Evolutionary conservation across 2,888 invertebrate species (phyloP).

Genomic region (Ochropleura leucogaster): DNA sequence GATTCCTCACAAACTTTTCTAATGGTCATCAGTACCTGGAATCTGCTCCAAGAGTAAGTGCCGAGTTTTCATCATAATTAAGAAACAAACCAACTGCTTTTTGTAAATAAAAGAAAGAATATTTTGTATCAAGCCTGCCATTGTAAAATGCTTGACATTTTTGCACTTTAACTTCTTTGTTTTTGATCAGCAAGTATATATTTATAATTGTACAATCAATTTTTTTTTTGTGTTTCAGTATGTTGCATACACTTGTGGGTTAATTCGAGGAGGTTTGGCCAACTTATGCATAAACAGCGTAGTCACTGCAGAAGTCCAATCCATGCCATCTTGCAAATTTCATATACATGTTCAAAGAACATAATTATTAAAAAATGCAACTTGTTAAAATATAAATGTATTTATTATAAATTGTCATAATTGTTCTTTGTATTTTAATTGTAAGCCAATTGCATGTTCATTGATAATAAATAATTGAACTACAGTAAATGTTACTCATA

Average conservation of each 20-base stretch:
- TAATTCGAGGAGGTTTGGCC: constrained; percentile 98
- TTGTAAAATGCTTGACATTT: background rate
- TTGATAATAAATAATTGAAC: background rate
- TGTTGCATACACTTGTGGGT: constrained; percentile 98
- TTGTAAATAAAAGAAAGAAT: background rate
- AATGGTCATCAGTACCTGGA: constrained; percentile 97
- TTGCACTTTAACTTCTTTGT: background rate
- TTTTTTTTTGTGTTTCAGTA: constrained; percentile 89
- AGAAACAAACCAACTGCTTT: background rate
- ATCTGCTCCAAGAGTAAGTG: constrained; percentile 95
- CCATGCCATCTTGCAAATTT: constrained; percentile 98
- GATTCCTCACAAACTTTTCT: constrained; percentile 96
- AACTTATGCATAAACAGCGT: constrained; percentile 98
- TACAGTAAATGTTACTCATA: background rate
- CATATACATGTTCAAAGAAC: constrained; percentile 96
- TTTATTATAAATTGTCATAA: constrained; percentile 14
- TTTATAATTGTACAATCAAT: background rate
- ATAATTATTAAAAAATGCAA: constrained; percentile 16
- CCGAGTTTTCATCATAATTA: background rate
- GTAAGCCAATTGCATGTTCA: constrained; percentile 3
- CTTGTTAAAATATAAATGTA: constrained; percentile 14
- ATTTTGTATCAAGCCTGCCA: background rate
- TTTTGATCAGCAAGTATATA: background rate
- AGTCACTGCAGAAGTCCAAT: constrained; percentile 98
- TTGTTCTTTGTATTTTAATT: background rate